Evolutionary conservation across 1,140 invertebrate genomes (phyloP).

Genomic region (Alviniconcha marisindica): DNA sequence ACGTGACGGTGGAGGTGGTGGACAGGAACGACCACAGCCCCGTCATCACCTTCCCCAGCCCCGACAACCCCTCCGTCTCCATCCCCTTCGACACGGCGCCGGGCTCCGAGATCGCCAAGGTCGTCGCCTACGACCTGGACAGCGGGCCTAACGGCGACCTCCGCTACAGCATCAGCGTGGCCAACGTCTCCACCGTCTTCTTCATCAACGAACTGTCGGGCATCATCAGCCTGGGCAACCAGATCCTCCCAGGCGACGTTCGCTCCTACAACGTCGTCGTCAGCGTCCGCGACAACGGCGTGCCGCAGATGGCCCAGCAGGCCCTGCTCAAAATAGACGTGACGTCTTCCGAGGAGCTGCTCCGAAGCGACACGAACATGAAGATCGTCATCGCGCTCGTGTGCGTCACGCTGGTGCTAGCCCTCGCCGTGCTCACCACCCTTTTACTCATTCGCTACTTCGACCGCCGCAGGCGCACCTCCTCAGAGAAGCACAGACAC

Average conservation of each 20-base stretch:
- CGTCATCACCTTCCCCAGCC: slow-evolving; percentile 54
- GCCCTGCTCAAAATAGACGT: slow-evolving; percentile 46
- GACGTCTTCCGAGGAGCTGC: slow-evolving; percentile 7
- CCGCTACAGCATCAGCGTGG: slow-evolving; percentile 50
- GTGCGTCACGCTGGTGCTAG: slow-evolving; percentile 63
- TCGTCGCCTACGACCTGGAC: slow-evolving; percentile 57
- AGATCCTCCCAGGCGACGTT: slow-evolving; percentile 40
- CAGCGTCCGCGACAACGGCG: slow-evolving; percentile 57
- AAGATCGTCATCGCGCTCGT: slow-evolving; percentile 66
- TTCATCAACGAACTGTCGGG: slow-evolving; percentile 91
- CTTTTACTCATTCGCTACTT: slow-evolving; percentile 63
- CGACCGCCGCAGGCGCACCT: slow-evolving; percentile 41
- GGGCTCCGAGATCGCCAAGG: slow-evolving; percentile 49
- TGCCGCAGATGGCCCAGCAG: slow-evolving; percentile 50
- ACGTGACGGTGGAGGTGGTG: slow-evolving; percentile 84
- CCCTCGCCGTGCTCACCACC: slow-evolving; percentile 62
- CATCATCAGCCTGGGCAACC: slow-evolving; percentile 83
- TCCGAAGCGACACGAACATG: slow-evolving; percentile 51
- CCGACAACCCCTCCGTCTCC: slow-evolving; percentile 53
- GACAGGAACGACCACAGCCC: slow-evolving; percentile 82
- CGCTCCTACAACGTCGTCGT: slow-evolving; percentile 53
- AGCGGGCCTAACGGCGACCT: slow-evolving; percentile 53
- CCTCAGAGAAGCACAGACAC: slow-evolving; percentile 16
- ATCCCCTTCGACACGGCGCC: slow-evolving; percentile 45
- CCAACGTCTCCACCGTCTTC: slow-evolving; percentile 84